Base-by-base conservation (phyloP, 2,797 vertebrate species). In the Echiichthys vipera region DNA sequence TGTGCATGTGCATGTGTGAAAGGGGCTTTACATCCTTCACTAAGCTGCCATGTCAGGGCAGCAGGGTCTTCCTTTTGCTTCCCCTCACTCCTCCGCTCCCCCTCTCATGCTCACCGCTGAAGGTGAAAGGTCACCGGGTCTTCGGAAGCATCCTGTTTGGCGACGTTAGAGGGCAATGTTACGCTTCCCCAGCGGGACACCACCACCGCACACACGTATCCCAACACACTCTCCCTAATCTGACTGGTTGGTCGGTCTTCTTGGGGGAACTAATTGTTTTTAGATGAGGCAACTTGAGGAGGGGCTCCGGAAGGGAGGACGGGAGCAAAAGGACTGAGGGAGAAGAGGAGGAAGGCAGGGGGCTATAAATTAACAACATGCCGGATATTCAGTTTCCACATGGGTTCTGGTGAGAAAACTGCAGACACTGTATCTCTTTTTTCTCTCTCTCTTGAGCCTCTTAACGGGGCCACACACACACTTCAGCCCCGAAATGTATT, bases 221-320 rank as follows among this genome's bases (percentile, higher is more conserved):
- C 20, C 2, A 56, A 51, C 61, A 71, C 57, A 69, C 81, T 66
- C 73, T 68, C 57, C 65, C 58, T 46, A 74, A 72, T 70, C 73
- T 42, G 67, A 39, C 78, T 59, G 84, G 71, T 78, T 59, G 72
- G 75, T 74, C 74, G 25, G 70, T 79, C 79, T 74, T 85, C 84
- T 83, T 55, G 69, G 89, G 91, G 89, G 89, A 88, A 92, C 90
- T 94, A 94, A 94, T 94, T 94, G 93, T 94, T 94, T 94, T 94
- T 94, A 94, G 95, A 96, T 94, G 89, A 93, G 88, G 90, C 87
- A 82, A 92, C 69, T 72, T 77, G 83, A 93, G 85, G 90, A 91
- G 91, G 89, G 68, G 84, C 87, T 88, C 90, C 93, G 93, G 92
- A 92, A 94, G 89, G 72, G 89, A 91, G 89, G 86, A 89, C 64